These are phyloP conservation scores for Amphiprion clarkii DNA, from an alignment of 2,797 vertebrate species.

Conservation along the genomic window DNA sequence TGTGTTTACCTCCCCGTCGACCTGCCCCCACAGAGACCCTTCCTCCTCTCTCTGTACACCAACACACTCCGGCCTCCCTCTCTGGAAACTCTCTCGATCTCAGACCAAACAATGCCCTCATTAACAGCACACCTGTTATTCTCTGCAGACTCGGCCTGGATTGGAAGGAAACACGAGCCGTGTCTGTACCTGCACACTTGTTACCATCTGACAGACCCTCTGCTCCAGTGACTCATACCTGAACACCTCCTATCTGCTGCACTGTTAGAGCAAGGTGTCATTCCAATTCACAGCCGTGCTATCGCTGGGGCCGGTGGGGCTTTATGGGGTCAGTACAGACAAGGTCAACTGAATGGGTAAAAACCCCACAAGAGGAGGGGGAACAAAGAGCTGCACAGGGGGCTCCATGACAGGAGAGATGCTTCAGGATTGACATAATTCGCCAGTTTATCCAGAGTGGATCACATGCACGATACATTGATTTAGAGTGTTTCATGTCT, in stretches of 20 bases:
- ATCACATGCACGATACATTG: neutral
- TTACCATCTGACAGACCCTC: slow-evolving; percentile 46
- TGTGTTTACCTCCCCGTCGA: slow-evolving; percentile 62
- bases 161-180: slow-evolving; percentile 47
- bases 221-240: slow-evolving; percentile 53
- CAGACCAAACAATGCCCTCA: slow-evolving; percentile 58
- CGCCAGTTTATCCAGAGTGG: neutral
- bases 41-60: slow-evolving; percentile 10
- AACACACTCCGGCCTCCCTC: slow-evolving; percentile 28
- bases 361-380: slow-evolving; percentile 4
- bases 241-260: slow-evolving; percentile 14
- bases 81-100: slow-evolving; percentile 40
- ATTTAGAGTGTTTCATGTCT: slow-evolving; percentile 3
- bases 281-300: slow-evolving; percentile 28
- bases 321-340: slow-evolving; percentile 15
- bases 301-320: slow-evolving; percentile 12
- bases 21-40: slow-evolving; percentile 56
- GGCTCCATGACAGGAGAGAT: neutral
- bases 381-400: slow-evolving; percentile 15
- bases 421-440: slow-evolving; percentile 3
- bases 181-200: slow-evolving; percentile 61
- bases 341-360: slow-evolving; percentile 21
- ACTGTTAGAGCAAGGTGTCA: slow-evolving; percentile 36
- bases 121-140: slow-evolving; percentile 74
- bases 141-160: slow-evolving; percentile 61